phyloP scores from a whole-genome alignment of 2,113 vertebrate species.

The Cacatua alba region DNA sequence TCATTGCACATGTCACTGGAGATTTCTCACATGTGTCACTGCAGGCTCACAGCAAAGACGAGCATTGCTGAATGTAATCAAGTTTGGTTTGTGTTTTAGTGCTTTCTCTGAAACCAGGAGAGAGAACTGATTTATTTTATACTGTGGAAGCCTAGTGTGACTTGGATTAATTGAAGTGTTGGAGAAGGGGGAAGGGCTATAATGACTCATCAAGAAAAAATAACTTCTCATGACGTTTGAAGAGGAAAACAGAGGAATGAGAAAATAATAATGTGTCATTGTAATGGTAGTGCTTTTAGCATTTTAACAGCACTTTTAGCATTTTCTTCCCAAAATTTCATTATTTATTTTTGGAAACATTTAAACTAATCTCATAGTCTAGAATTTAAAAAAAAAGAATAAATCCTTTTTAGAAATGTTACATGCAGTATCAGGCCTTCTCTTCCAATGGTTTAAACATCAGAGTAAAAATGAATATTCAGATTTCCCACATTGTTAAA shows the following conservation, averaged over 20 bases:
- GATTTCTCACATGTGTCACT: fast-evolving
- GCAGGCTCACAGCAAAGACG: background rate
- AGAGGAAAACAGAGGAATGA: background rate
- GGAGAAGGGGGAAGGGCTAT: background rate
- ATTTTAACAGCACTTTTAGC: background rate
- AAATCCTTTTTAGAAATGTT: background rate
- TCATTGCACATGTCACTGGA: background rate
- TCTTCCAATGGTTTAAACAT: background rate
- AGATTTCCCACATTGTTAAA: background rate
- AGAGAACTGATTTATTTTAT: background rate
- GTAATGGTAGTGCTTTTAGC: background rate
- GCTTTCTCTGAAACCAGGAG: background rate
- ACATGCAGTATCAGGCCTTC: background rate
- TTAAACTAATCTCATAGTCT: background rate
- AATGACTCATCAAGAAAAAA: background rate
- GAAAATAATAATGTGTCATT: background rate
- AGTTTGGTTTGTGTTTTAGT: background rate
- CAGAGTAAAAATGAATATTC: background rate
- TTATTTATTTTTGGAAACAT: background rate
- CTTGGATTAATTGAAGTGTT: background rate
- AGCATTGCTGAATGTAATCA: background rate
- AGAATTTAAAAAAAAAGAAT: background rate
- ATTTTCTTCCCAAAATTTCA: background rate
- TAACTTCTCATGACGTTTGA: background rate
- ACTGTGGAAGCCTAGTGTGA: background rate